Base-by-base conservation (phyloP, 2,888 invertebrate species). In the Rhingia rostrata region DNA sequence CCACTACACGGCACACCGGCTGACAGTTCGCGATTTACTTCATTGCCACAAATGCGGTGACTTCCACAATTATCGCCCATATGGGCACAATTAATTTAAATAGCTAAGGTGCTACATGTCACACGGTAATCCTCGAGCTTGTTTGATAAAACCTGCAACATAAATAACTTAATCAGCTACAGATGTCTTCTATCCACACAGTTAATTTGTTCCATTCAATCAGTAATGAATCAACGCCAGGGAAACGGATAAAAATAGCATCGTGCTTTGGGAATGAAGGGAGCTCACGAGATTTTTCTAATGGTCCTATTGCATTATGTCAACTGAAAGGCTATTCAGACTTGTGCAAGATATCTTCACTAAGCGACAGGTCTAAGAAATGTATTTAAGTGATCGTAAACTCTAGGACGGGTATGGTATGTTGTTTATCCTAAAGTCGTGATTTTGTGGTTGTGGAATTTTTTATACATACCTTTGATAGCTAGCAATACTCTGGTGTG, bases 11-110 rank as follows among this genome's bases (percentile, higher is more conserved):
- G 7, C 14, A 5, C 6, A 47, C 9, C 32, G 7, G 12, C 4
- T 43, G 33, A 2, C 6, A 7, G 14, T 30, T 4, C 3, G 30
- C 49, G 6, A 5, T 51, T 51, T 37, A 64, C 49, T 45, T 14
- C 35, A 35, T 35, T 32, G 9, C 45, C 14, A 47, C 33, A 10
- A 22, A 45, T 6, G 10, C 61, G 35, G 2, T 35, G 35, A 61
- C 14, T 12, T 49, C 14, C 35, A 53, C 60, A 75, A 75, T 81
- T 75, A 81, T 75, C 75, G 49, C 43, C 69, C 51, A 53, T 63
- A 67, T 70, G 70, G 43, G 70, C 60, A 63, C 66, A 74, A 75
- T 75, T 81, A 58, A 75, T 75, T 75, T 56, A 58, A 75, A 64
- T 81, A 61, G 56, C 58, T 51, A 54, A 70, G 33, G 66, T 75